Conservation (phyloP, 1,140 invertebrate species). For the Drosophila bipectinata region DNA sequence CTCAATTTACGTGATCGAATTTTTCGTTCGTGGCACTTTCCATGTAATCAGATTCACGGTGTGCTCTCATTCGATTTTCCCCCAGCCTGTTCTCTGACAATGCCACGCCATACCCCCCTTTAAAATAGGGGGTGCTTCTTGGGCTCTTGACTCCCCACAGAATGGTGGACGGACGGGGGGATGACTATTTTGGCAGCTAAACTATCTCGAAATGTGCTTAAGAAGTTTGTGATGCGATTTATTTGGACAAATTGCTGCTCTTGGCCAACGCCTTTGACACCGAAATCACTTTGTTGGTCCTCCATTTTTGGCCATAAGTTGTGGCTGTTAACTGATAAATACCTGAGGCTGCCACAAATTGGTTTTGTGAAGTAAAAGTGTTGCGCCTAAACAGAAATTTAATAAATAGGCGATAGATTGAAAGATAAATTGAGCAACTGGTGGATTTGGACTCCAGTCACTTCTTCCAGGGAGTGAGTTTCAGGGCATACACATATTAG, state of each 20-base stretch:
- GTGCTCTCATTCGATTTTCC: slow-evolving; percentile 44
- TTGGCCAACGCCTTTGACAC: slow-evolving; percentile 3
- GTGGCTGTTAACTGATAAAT: not conserved
- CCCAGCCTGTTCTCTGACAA: slow-evolving; percentile 17
- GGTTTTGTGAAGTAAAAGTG: not conserved
- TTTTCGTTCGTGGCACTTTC: slow-evolving; percentile 51
- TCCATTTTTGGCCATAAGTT: not conserved
- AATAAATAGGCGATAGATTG: too few species aligned
- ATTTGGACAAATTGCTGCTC: slow-evolving; percentile 15
- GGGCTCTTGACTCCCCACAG: too few species aligned
- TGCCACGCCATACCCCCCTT: not conserved
- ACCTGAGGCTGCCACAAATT: not conserved
- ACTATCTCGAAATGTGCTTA: slow-evolving; percentile 33
- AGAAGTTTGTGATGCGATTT: slow-evolving; percentile 33
- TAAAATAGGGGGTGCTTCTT: not conserved
- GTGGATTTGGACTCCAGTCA: not conserved
- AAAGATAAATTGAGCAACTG: not conserved
- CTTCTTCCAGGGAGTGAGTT: too few species aligned
- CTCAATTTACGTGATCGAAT: slow-evolving; percentile 77
- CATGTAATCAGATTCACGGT: slow-evolving; percentile 49
- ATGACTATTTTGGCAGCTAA: slow-evolving; percentile 23
- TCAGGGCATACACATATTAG: too few species aligned
- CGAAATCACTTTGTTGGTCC: not conserved
- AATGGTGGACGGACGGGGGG: not conserved
- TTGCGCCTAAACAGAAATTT: not conserved